Percentiles rank a stretch among this genome's conserved stretches.
phyloP scores from a whole-genome alignment of 2,113 vertebrate genomes.

The Rhinopomastus cyanomelas region DNA sequence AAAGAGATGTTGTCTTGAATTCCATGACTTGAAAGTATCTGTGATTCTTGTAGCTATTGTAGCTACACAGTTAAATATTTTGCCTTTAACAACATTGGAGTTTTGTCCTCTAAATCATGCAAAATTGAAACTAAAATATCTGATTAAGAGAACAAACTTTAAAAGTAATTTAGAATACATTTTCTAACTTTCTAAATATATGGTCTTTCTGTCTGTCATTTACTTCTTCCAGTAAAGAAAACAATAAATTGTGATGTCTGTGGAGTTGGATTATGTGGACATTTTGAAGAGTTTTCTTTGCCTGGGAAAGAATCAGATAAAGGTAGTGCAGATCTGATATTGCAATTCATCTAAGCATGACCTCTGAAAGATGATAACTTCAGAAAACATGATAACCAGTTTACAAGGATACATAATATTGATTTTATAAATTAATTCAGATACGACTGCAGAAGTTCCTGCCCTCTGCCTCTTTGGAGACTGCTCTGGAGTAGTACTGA shows the following conservation, averaged over 20 bases:
- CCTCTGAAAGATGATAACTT: not conserved
- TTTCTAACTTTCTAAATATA: not conserved
- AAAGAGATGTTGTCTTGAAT: not conserved
- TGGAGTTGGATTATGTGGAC: not conserved
- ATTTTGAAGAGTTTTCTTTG: not conserved
- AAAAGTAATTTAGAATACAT: not conserved
- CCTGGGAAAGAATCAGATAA: not conserved
- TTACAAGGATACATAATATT: not conserved
- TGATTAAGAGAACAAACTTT: not conserved
- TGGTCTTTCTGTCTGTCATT: not conserved
- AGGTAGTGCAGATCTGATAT: not conserved
- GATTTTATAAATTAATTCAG: constrained; percentile 36
- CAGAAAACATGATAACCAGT: not conserved
- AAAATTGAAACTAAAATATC: not conserved
- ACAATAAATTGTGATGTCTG: not conserved
- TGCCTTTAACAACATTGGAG: not conserved
- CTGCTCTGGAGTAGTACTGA: not conserved
- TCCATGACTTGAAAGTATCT: not conserved
- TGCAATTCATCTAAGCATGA: not conserved
- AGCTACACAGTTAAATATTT: not conserved
- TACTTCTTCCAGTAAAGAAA: not conserved
- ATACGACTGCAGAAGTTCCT: constrained; percentile 16
- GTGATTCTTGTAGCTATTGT: not conserved
- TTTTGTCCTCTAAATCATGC: not conserved
- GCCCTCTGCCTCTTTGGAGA: constrained; percentile 30